Conservation (phyloP, 2,797 vertebrate species). For the Eleutherodactylus coqui region DNA sequence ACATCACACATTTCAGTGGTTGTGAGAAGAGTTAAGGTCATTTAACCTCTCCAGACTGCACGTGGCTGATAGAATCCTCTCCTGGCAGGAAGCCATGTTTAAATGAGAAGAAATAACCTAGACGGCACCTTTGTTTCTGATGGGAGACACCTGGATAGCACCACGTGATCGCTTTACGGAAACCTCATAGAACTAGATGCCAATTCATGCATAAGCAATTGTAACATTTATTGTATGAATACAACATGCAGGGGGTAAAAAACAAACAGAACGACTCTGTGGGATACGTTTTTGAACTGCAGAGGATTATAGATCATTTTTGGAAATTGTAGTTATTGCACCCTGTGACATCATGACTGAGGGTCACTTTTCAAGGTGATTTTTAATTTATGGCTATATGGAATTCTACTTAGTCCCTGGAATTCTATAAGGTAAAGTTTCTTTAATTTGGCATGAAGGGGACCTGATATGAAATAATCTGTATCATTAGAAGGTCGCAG, state of each 20-base stretch:
- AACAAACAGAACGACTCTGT: background rate
- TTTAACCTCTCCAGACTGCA: constrained; percentile 30
- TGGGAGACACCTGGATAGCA: constrained; percentile 18
- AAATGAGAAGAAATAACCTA: constrained; percentile 35
- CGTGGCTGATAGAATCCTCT: constrained; percentile 16
- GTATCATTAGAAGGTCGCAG: too few species aligned
- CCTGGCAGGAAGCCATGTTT: constrained; percentile 31
- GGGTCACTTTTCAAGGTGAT: background rate
- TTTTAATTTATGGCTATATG: background rate
- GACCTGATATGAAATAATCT: too few species aligned
- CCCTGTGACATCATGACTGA: too few species aligned
- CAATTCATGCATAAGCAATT: background rate
- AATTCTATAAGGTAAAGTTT: too few species aligned
- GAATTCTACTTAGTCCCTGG: background rate
- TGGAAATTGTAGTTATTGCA: background rate
- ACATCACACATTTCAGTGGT: constrained; percentile 27
- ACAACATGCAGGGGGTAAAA: background rate
- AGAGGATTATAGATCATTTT: background rate
- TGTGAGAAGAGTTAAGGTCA: constrained; percentile 30
- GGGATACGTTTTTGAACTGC: background rate
- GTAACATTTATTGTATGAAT: background rate
- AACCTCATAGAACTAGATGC: background rate
- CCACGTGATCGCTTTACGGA: constrained; percentile 11
- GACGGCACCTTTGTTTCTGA: constrained; percentile 18
- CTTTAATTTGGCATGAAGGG: too few species aligned